Percentiles rank a stretch among this genome's conserved stretches.
Evolutionary conservation across 2,797 vertebrate species (phyloP).

Genomic region (Netta rufina): DNA sequence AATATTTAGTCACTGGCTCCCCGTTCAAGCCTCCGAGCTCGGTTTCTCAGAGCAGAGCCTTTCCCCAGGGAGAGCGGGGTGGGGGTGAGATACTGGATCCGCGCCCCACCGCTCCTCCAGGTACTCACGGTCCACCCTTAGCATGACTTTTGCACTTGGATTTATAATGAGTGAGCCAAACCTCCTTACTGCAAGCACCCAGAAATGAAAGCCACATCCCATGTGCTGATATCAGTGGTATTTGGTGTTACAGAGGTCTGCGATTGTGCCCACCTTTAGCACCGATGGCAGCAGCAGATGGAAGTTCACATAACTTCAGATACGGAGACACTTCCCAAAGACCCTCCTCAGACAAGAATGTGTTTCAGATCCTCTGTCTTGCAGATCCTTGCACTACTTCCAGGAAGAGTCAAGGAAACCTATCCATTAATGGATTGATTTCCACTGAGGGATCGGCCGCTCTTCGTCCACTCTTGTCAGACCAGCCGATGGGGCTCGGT

Average conservation of each 20-base stretch:
- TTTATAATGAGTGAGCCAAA: neutral
- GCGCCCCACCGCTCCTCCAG: neutral
- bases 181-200: neutral
- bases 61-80: neutral
- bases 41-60: neutral
- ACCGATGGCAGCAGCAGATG: neutral
- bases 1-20: slow-evolving; percentile 38
- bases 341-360: neutral
- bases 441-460: neutral
- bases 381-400: neutral
- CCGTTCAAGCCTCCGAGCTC: neutral
- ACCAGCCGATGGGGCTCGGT: neutral
- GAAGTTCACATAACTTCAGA: neutral
- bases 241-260: neutral
- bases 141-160: neutral
- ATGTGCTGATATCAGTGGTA: rapidly evolving
- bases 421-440: slow-evolving; percentile 24
- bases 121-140: neutral
- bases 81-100: neutral
- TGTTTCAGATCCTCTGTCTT: neutral
- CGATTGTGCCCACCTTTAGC: neutral
- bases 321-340: neutral
- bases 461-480: slow-evolving; percentile 17
- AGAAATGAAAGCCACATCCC: neutral
- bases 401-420: neutral